Percentiles rank a stretch among this genome's conserved stretches.
Conservation (phyloP, 2,797 vertebrate species). For the Neomorphus geoffroyi region DNA sequence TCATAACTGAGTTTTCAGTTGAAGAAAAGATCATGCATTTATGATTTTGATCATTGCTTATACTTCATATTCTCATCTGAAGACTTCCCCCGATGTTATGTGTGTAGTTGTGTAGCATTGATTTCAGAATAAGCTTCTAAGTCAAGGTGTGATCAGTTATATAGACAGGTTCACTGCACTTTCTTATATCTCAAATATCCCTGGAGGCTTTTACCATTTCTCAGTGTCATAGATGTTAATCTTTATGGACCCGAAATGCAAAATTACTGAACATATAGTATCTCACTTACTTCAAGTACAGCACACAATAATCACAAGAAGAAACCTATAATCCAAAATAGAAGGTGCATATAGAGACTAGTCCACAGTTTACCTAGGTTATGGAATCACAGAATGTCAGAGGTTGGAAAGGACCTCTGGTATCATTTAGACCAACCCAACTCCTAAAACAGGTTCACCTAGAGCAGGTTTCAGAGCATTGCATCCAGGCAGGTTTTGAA, state of each 20-base stretch:
- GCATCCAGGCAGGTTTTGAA: too few species aligned
- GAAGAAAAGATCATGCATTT: neutral
- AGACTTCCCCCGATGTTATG: neutral
- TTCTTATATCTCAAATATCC: slow-evolving; percentile 83
- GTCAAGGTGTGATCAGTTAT: slow-evolving; percentile 88
- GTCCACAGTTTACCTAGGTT: neutral
- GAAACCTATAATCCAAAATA: neutral
- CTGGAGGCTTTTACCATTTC: slow-evolving; percentile 82
- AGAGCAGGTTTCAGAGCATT: too few species aligned
- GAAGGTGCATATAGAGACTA: neutral
- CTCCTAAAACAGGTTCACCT: too few species aligned
- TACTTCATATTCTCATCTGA: neutral
- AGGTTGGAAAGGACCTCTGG: too few species aligned
- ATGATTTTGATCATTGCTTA: neutral
- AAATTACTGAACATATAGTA: slow-evolving; percentile 80
- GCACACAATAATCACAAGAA: neutral
- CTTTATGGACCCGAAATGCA: slow-evolving; percentile 82
- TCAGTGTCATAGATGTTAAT: slow-evolving; percentile 88
- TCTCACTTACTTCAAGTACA: slow-evolving; percentile 38
- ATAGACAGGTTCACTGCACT: slow-evolving; percentile 84
- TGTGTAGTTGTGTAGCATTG: slow-evolving; percentile 44
- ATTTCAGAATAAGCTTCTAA: slow-evolving; percentile 83
- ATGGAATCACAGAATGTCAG: too few species aligned
- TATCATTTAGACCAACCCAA: too few species aligned
- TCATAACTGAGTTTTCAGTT: neutral